Evolutionary conservation across 2,888 invertebrate genomes (phyloP).

Genomic region (Heliconius charithonia): DNA sequence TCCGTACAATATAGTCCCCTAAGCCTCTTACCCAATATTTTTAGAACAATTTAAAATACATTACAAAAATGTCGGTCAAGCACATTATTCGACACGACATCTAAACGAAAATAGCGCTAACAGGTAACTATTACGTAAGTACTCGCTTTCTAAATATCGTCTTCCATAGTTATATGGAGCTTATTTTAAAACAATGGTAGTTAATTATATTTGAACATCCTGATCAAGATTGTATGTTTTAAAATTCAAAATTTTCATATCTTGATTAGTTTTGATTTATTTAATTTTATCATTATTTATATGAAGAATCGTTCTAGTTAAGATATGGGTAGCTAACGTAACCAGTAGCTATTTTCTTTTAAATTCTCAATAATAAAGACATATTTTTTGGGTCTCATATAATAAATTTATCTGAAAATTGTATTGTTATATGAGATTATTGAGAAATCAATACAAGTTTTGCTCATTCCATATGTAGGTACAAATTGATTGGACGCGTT

Average conservation of each 20-base stretch:
- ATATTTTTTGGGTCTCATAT: neutral
- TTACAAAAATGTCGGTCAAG: conserved; percentile 49
- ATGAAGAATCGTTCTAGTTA: neutral
- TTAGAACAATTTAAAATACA: conserved; percentile 65
- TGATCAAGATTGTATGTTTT: neutral
- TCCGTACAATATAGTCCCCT: neutral
- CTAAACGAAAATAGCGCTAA: conserved; percentile 3
- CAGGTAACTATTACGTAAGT: conserved; percentile 28
- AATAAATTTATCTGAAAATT: neutral
- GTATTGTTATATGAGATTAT: neutral
- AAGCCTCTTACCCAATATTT: conserved; percentile 41
- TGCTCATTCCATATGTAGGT: neutral
- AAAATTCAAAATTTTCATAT: neutral
- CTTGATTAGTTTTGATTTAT: neutral
- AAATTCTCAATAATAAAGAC: neutral
- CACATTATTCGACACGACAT: conserved; percentile 29
- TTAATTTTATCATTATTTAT: neutral
- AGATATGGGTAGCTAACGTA: neutral
- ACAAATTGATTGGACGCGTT: conserved; percentile 1
- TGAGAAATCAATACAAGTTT: neutral
- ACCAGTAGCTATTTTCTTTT: neutral
- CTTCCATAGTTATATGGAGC: conserved; percentile 15
- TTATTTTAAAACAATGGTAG: conserved; percentile 16
- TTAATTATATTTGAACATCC: neutral
- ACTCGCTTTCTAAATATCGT: conserved; percentile 20